These are phyloP conservation scores for Eumaeus atala DNA, from an alignment of 1,140 invertebrate genomes.

Conservation along the genomic window DNA sequence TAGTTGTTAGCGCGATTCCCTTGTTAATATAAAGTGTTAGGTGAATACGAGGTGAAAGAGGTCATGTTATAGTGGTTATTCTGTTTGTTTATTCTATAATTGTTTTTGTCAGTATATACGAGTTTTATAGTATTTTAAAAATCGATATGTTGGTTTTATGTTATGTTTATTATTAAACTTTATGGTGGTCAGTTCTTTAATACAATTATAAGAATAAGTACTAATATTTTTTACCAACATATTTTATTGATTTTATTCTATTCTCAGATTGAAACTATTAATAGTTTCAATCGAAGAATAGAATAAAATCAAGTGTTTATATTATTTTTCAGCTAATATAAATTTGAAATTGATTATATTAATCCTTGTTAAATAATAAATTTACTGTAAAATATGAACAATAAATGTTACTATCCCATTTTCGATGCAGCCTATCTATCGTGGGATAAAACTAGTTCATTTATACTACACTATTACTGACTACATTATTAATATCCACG, in stretches of 20 bases:
- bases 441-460: too few species aligned
- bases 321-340: too few species aligned
- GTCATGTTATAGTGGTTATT: slow-evolving; percentile 6
- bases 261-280: neutral
- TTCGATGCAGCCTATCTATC: too few species aligned
- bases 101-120: slow-evolving; percentile 2
- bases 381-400: too few species aligned
- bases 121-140: neutral
- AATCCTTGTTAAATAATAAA: too few species aligned
- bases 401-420: too few species aligned
- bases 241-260: slow-evolving; percentile 1
- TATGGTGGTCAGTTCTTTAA: neutral
- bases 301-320: too few species aligned
- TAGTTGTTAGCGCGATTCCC: slow-evolving; percentile 1
- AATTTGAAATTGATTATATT: neutral
- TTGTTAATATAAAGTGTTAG: slow-evolving; percentile 9
- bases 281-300: too few species aligned
- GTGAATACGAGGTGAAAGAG: slow-evolving; percentile 1
- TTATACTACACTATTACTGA: too few species aligned
- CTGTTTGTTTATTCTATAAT: slow-evolving; percentile 11
- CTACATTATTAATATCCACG: too few species aligned
- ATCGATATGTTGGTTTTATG: neutral
- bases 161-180: neutral
- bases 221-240: too few species aligned
- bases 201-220: too few species aligned